Base-by-base conservation (phyloP, 1,140 invertebrate genomes). In the Drosophila tropicalis region DNA sequence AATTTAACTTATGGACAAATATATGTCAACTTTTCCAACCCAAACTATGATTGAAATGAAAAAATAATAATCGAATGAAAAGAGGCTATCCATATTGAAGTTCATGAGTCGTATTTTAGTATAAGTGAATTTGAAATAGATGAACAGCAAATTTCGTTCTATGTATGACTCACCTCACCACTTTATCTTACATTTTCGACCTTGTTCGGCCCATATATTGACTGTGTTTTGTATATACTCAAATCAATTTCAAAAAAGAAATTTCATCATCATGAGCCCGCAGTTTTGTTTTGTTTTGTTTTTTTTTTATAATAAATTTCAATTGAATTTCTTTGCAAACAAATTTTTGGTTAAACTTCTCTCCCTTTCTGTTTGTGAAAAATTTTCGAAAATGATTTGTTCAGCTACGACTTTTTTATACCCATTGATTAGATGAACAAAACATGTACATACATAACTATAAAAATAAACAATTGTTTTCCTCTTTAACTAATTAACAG, bases 311-410 rank as follows among this genome's bases (percentile, higher is more conserved):
- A 70, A 76, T 76, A 65, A 76, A 72, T 63, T 76, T 79, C 69
- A 79, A 86, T 86, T 79, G 83, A 79, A 81, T 85, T 86, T 79
- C 69, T 85, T 82, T 64, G 82, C 82, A 51, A 51, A 51, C 44
- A 22, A 51, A 22, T 19, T 51, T 51, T 51, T 39, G 36, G 44
- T 51, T 12, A 51, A 51, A 51, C 66, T 76, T 80, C 71, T 68
- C 39, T 73, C 29, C 6, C 29, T 1, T 32, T 73, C 77, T 58
- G 36, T 40, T 4, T 9, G 22, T 12, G 22, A 65, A 56, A 65
- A 65, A 44, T 44, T n/a, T 36, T 29, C 1, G 29, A 29, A 36
- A 36, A 36, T 36, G 2, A 10, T 10, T 7, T 47, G 1, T 47
- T 47, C 44, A 17, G 44, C 7, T 51, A 51, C 44, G 44, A 51